Evolutionary conservation across 2,888 invertebrate genomes (phyloP), one percentile per base, ranked within the genome.

Genomic region (Erebia ligea): DNA sequence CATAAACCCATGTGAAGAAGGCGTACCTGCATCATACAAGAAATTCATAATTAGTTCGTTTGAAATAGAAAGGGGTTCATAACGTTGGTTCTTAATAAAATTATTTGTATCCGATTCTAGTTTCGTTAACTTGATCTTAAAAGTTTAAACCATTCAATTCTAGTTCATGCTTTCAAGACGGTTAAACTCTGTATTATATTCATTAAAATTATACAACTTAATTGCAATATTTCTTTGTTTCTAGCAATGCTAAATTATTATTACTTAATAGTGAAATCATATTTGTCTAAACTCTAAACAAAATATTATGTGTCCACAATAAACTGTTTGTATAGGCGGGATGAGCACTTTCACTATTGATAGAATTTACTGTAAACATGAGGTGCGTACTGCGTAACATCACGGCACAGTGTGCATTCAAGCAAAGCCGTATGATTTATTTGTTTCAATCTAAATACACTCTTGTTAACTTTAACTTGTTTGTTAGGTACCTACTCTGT

Each of bases 351-450:
- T 70, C 70, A 66, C 65, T 70, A 61, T 45, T 56, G 42, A 70
- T 70, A 66, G 66, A 66, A 66, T 70, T 70, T 70, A 54, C 54
- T 70, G 61, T 70, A 66, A 66, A 58, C 70, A 70, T 25, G 17
- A 52, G 19, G 13, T 42, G 61, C 70, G 70, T 70, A 70, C 9
- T 42, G 61, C 70, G 70, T 70, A 70, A 70, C 66, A 54, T 52
- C 70, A 70, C 70, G 70, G 61, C 66, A 70, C 42, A 45, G 54
- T 61, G 66, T 17, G 59, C 70, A 66, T 66, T 70, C 61, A 70
- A 66, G 66, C 66, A 61, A 66, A 50, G 17, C 19, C n/a, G 34
- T 50, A 50, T 59, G 57, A 34, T 59, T 58, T 62, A 58, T 52
- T 68, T 48, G 45, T 62, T 62, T 62, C 21, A 45, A 21, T 62